Base-by-base conservation (phyloP, 2,797 vertebrate genomes). In the Tokudaia tokunoshimensis region DNA sequence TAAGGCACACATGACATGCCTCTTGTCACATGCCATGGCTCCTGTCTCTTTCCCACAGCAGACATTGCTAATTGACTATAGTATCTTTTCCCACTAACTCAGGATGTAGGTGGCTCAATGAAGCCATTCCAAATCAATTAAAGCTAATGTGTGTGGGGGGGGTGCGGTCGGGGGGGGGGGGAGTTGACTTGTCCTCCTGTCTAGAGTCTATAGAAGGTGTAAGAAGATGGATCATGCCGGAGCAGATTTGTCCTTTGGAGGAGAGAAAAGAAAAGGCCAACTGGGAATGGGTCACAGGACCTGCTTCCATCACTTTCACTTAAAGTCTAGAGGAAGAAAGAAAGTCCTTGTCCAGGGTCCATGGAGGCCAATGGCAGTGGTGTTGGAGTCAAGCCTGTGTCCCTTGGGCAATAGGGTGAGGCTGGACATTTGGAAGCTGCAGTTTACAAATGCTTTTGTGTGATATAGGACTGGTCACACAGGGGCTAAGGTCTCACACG, bases 371-470 rank as follows among this genome's bases (percentile, higher is more conserved):
- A 17, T 47, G 63, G 74, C 14, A n/a, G 37, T 63, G 50, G 61
- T 15, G 26, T 4, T 52, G 41, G 67, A 19, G 31, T 34, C 76
- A 83, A 17, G n/a, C 15, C 20, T 61, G 47, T 50, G 14, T 82
- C 11, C 13, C 10, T 50, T 79, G 55, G 65, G 61, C 41, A 67
- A 29, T 12, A 52, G 80, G 17, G 15, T 50, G 34, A 61, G 80
- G 52, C 34, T 17, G 70, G 59, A 55, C 65, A 29, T 89, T 93
- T 41, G 75, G 14, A 82, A 61, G 94, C 47, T 88, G 72, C 55
- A 75, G 59, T 75, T 75, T 59, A 26, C 24, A 15, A 65, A 63
- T 61, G 70, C 44, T 50, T 22, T 59, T 89, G 37, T 59, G 31
- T 41, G 61, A 24, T 37, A 26, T 78, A 44, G 29, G 76, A 3